Percentiles rank a stretch among this genome's conserved stretches.
Evolutionary conservation across 2,888 invertebrate genomes (phyloP).

Genomic region (Fissipunctia ypsillon): DNA sequence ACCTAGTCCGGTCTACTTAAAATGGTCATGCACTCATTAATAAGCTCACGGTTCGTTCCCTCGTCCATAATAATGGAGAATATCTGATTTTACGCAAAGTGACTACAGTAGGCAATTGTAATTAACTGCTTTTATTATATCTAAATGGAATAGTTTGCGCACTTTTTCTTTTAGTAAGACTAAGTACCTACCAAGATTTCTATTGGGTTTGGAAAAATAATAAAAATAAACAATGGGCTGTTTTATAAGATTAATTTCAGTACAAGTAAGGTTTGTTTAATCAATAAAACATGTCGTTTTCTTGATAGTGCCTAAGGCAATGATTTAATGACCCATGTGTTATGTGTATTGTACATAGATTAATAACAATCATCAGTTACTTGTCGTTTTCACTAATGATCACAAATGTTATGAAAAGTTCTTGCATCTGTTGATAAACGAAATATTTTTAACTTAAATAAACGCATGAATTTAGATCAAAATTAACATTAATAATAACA

Average conservation of each 20-base stretch:
- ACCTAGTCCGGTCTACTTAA: slow-evolving; percentile 22
- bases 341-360: neutral
- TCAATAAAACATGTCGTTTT: neutral
- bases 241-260: neutral
- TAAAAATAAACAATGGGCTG: neutral
- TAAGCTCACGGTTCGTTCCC: slow-evolving; percentile 19
- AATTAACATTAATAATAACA: too few relatives aligned
- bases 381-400: neutral
- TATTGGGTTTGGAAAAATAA: neutral
- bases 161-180: slow-evolving; percentile 36
- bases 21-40: slow-evolving; percentile 47
- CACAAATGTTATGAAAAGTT: neutral
- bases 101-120: slow-evolving; percentile 22
- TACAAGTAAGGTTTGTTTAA: too few relatives aligned
- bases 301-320: neutral
- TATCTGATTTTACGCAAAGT: slow-evolving; percentile 59
- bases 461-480: too few relatives aligned
- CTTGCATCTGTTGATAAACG: neutral
- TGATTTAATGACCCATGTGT: neutral
- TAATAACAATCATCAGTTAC: neutral
- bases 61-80: slow-evolving; percentile 28
- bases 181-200: slow-evolving; percentile 28
- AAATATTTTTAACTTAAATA: neutral
- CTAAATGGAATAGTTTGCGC: slow-evolving; percentile 30
- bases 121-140: slow-evolving; percentile 39